phyloP scores from a whole-genome alignment of 2,888 invertebrate genomes.

The Ptilodon capucinus region DNA sequence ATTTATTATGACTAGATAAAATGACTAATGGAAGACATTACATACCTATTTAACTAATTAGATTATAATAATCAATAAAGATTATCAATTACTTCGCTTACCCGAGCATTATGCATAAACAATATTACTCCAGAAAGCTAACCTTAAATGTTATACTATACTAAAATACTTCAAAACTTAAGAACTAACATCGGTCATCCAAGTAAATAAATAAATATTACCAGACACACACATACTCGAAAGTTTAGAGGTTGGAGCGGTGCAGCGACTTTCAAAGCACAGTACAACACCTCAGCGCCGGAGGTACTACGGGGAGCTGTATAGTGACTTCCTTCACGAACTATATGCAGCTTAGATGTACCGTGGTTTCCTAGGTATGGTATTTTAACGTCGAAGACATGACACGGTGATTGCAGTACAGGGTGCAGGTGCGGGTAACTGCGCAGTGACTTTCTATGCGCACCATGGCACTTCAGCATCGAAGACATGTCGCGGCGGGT shows the following conservation, averaged over 20 bases:
- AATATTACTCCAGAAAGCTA: too few relatives aligned
- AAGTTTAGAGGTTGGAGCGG: too few relatives aligned
- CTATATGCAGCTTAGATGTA: too few relatives aligned
- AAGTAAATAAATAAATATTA: too few relatives aligned
- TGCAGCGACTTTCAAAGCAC: slow-evolving; percentile 44
- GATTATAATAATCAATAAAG: background rate
- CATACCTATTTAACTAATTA: background rate
- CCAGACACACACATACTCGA: too few relatives aligned
- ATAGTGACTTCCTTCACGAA: too few relatives aligned
- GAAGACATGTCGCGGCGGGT: slow-evolving; percentile 67
- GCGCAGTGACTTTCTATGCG: slow-evolving; percentile 37
- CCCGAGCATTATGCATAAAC: too few relatives aligned
- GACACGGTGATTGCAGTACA: slow-evolving; percentile 59
- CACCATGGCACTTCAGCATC: slow-evolving; percentile 79
- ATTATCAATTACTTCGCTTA: background rate
- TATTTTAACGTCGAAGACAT: slow-evolving; percentile 61
- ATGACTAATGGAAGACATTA: slow-evolving; percentile 22
- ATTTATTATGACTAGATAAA: slow-evolving; percentile 2
- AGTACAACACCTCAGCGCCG: slow-evolving; percentile 78
- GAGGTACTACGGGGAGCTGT: too few relatives aligned
- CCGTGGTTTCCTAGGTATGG: too few relatives aligned
- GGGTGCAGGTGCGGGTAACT: slow-evolving; percentile 52
- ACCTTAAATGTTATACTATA: too few relatives aligned
- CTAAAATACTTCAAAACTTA: too few relatives aligned
- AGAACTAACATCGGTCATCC: too few relatives aligned